Conservation (phyloP, 2,888 invertebrate genomes). For the Thera britannica region DNA sequence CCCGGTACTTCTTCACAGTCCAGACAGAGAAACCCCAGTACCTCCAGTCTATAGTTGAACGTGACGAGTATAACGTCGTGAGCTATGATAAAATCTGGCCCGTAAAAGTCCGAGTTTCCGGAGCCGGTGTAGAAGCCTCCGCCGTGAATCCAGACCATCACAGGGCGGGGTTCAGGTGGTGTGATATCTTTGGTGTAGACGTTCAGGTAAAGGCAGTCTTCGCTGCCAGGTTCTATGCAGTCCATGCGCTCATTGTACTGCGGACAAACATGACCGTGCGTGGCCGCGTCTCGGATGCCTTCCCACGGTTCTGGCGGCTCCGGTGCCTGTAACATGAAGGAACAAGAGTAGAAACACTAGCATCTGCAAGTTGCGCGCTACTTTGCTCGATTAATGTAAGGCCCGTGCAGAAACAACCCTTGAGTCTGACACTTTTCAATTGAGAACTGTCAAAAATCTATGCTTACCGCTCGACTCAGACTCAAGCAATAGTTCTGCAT, state of each 20-base stretch:
- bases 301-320: constrained; percentile 71
- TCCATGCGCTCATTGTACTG: constrained; percentile 79
- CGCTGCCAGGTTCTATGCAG: constrained; percentile 80
- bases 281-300: constrained; percentile 67
- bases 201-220: constrained; percentile 89
- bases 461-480: no score
- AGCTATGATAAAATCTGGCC: constrained; percentile 77
- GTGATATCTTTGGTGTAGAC: constrained; percentile 81
- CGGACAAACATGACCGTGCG: constrained; percentile 75
- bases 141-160: constrained; percentile 82
- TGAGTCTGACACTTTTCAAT: no score
- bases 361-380: not conserved
- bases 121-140: constrained; percentile 81
- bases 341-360: not conserved
- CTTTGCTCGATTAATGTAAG: not conserved
- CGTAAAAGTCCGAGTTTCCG: constrained; percentile 77
- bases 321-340: constrained; percentile 62
- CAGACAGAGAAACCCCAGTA: constrained; percentile 76
- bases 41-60: constrained; percentile 79
- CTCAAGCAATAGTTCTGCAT: no score
- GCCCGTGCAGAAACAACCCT: no score
- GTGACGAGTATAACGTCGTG: constrained; percentile 76
- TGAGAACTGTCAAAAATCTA: no score
- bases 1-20: constrained; percentile 77
- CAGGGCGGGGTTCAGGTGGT: constrained; percentile 58